Base-by-base conservation (phyloP, 2,113 vertebrate species). In the Oreochromis niloticus region DNA sequence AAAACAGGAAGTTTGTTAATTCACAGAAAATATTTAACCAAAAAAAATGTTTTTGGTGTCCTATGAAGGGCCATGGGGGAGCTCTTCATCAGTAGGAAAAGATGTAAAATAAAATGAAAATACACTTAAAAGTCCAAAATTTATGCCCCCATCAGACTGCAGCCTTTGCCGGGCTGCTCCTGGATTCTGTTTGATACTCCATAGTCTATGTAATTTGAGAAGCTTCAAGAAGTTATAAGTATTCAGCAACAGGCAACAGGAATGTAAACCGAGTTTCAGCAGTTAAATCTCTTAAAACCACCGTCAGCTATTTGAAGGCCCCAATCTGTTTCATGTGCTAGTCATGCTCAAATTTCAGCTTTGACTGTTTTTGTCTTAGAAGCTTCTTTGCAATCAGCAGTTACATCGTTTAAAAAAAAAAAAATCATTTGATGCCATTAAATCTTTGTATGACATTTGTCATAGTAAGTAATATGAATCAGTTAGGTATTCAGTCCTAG, bases 111-210 rank as follows among this genome's bases (percentile, higher is more conserved):
- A 66, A 66, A n/a, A 22, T 66, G 34, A 66, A 66, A 66, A 66
- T 13, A 66, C 10, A 66, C 19, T 66, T 39, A 5, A 39, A 66
- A 39, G 61, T 39, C 61, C 19, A 39, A 39, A 22, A 13, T 66
- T 39, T 39, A 34, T 66, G 4, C 34, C 19, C 32, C 19, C 3
- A 5, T 39, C 34, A 4, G 19, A 66, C 61, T 66, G 61, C 61
- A 39, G 34, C 61, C 4, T 39, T 66, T 66, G 61, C 10, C 0
- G 1, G 34, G 34, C 34, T 1, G 34, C 39, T 39, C 19, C n/a
- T 39, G 61, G 0, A 39, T 66, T 39, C 2, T 7, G 34, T 39
- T 66, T 39, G 34, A 66, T 66, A 39, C 61, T 19, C 34, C n/a
- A 22, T 66, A 66, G 19, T 66, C 10, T 66, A 39, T 4, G 10